Evolutionary conservation across 53 echinoderm and acorn worm species (phyloP), one percentile per base, ranked within the genome.

Genomic region (Henricia sp.): DNA sequence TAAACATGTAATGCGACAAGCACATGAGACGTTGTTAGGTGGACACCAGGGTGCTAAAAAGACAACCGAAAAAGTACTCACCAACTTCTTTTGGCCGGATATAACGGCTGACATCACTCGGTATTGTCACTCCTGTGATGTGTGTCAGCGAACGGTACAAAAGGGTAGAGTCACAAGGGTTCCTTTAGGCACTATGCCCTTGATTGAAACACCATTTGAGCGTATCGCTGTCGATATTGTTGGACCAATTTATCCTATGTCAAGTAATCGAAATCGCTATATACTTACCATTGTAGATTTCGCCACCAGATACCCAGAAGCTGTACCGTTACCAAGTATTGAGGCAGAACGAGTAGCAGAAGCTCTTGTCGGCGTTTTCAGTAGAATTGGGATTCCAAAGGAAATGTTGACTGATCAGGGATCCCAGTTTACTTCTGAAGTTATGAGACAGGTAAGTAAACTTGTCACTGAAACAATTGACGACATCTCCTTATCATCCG

Each of bases 1-100:
- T 48, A 50, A 19, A 21, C 20, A 25, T 16, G 77, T 87, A 17
- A 65, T 91, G 27, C 36, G 29, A 2, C 12, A 83, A 14, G 86
- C 87, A 9, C 84, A 91, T 69, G 91, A 91, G 48, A 83, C 87
- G 2, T 76, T 91, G 1, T 24, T 87, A 26, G 87, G 69, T 19
- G 87, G 91, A n/a, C n/a, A n/a, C n/a, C n/a, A n/a, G n/a, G n/a
- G n/a, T n/a, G n/a, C n/a, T n/a, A n/a, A n/a, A n/a, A 87, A 87
- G 44, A 87, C 83, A 6, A 34, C 35, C 55, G 76, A 91, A 24
- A 87, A 76, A 46, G 58, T 91, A 24, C 37, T 53, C 0, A 52
- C 52, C 9, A 86, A 50, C 33, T 85, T 85, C 37, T 75, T 50
- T 52, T 91, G 87, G 86, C 83, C 82, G 11, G 73, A 83, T 19